Percentiles rank a stretch among this genome's conserved stretches.
These are phyloP conservation scores for Rhegmatorhina hoffmannsi DNA, from an alignment of 2,113 vertebrate species.

Conservation along the genomic window DNA sequence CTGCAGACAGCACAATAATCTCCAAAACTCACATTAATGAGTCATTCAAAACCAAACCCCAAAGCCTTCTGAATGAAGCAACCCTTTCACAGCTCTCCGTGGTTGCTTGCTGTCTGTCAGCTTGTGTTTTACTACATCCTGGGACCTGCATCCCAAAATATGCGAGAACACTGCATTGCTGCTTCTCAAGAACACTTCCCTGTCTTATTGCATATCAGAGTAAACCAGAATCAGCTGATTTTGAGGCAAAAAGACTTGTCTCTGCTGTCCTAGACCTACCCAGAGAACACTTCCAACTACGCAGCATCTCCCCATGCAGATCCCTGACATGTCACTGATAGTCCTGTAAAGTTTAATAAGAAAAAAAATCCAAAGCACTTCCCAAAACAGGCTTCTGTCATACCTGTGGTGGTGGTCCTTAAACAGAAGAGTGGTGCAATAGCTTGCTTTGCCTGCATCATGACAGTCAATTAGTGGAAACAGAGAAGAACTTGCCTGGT, in stretches of 20 bases:
- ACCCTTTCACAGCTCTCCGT: neutral
- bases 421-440: neutral
- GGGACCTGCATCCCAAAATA: neutral
- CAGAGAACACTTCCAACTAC: neutral
- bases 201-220: rapidly evolving
- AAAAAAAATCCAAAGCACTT: neutral
- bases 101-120: neutral
- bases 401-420: neutral
- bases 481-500: neutral
- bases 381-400: neutral
- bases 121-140: neutral
- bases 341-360: neutral
- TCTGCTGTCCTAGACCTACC: neutral
- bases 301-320: neutral
- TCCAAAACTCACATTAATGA: neutral
- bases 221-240: neutral
- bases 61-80: neutral
- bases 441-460: neutral
- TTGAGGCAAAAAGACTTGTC: neutral
- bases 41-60: neutral
- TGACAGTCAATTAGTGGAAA: neutral
- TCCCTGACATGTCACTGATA: neutral
- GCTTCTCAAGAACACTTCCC: neutral
- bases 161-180: rapidly evolving
- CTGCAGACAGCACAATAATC: conserved; percentile 40